Percentiles rank a stretch among this genome's conserved stretches.
Conservation (phyloP, 1,140 invertebrate species). For the Philotrypesis tridentata region DNA sequence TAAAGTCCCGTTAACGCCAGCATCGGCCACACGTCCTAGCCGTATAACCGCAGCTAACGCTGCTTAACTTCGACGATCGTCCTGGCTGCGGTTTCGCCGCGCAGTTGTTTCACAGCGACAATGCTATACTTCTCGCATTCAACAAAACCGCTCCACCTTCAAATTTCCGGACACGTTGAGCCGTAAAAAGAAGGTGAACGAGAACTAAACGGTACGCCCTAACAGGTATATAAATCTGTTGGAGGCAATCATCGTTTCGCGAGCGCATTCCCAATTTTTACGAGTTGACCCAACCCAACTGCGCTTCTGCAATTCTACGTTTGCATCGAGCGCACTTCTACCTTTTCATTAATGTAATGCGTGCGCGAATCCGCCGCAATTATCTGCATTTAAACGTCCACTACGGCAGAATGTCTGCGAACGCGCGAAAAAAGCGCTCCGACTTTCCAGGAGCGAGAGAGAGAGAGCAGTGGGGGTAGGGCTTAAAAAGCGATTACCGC, state of each 20-base stretch:
- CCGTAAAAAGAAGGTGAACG: too few relatives aligned
- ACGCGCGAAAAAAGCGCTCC: background rate
- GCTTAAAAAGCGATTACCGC: constrained; percentile 31
- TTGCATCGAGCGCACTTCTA: background rate
- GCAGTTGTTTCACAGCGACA: too few relatives aligned
- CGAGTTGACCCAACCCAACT: background rate
- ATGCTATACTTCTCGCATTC: too few relatives aligned
- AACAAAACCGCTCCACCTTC: too few relatives aligned
- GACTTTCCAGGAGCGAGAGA: background rate
- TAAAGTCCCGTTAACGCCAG: too few relatives aligned
- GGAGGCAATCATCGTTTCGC: background rate
- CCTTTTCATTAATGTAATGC: background rate
- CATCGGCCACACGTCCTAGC: too few relatives aligned
- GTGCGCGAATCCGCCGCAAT: background rate
- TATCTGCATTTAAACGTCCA: background rate
- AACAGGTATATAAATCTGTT: background rate
- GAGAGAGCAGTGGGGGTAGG: background rate
- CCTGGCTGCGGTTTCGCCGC: too few relatives aligned
- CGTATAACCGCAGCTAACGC: too few relatives aligned
- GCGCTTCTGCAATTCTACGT: background rate
- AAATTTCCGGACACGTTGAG: too few relatives aligned
- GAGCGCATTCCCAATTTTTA: background rate
- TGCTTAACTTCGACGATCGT: too few relatives aligned
- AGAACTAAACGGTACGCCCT: background rate
- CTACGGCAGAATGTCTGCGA: background rate